A percentile compares a stretch with the other conserved stretches of the same genome.
Conservation (phyloP, 2,113 vertebrate genomes). For the Malurus elegans region DNA sequence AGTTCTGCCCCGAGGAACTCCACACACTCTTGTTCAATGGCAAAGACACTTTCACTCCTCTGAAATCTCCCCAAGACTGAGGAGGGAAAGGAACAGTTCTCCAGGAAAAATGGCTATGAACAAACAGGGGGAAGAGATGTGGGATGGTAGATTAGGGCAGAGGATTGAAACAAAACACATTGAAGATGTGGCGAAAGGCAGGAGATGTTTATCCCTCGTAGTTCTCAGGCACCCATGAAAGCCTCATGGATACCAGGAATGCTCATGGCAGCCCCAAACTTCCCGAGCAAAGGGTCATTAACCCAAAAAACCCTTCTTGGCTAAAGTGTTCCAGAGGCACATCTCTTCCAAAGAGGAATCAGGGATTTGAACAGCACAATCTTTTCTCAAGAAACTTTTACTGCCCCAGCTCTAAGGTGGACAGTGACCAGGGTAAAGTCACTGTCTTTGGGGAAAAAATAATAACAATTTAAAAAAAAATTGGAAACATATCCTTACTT, state of each 20-base stretch:
- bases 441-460: not conserved
- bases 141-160: not conserved
- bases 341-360: not conserved
- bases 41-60: not conserved
- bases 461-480: not conserved
- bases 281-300: not conserved
- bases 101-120: not conserved
- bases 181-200: not conserved
- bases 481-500: not conserved
- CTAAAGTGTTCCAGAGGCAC: not conserved
- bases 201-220: not conserved
- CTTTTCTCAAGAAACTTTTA: not conserved
- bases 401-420: not conserved
- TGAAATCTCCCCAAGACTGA: not conserved
- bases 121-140: fast-evolving
- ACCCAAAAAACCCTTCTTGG: not conserved
- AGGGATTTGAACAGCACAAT: not conserved
- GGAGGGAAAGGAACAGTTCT: too few species aligned
- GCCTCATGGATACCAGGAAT: not conserved
- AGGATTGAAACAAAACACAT: not conserved
- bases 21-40: fast-evolving
- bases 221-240: not conserved
- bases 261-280: not conserved
- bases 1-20: not conserved
- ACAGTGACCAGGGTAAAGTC: not conserved